Conservation (phyloP, 2,888 invertebrate species). For the Agapostemon virescens region DNA sequence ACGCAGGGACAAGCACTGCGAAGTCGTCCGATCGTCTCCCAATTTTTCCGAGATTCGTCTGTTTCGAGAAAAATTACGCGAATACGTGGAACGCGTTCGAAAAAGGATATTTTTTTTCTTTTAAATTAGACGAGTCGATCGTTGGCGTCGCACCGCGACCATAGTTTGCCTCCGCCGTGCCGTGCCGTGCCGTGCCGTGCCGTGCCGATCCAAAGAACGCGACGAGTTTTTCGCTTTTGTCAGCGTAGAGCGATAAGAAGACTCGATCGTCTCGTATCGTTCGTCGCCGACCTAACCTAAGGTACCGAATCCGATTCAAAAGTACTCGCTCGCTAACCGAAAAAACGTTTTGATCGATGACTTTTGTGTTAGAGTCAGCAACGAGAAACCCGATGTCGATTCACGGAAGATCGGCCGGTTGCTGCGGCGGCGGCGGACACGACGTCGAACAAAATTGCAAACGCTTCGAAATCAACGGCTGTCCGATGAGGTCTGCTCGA, state of each 20-base stretch:
- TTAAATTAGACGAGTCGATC: not conserved
- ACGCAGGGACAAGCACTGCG: conserved; percentile 71
- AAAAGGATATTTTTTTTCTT: not conserved
- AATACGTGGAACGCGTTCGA: not conserved
- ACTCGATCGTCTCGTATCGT: not conserved
- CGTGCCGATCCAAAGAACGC: not conserved
- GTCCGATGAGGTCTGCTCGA: conserved; percentile 63
- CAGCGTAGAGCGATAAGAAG: not conserved
- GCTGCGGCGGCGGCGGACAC: not conserved
- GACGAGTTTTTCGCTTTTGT: not conserved
- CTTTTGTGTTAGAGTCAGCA: not conserved
- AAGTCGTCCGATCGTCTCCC: conserved; percentile 22
- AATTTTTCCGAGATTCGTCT: conserved; percentile 41
- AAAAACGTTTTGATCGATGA: not conserved
- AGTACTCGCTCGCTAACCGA: not conserved
- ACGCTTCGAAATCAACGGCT: conserved; percentile 25
- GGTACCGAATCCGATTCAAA: not conserved
- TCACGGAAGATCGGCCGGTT: not conserved
- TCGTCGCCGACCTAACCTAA: not conserved
- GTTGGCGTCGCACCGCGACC: not conserved
- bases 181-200: not conserved
- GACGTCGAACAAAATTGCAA: not conserved
- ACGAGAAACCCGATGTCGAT: conserved; percentile 23
- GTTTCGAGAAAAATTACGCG: not conserved
- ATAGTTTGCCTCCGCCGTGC: not conserved